Percentiles rank a stretch among this genome's conserved stretches.
These are phyloP conservation scores for Drosophila aff. DNA, from an alignment of 1,140 invertebrate genomes.

Conservation along the genomic window DNA sequence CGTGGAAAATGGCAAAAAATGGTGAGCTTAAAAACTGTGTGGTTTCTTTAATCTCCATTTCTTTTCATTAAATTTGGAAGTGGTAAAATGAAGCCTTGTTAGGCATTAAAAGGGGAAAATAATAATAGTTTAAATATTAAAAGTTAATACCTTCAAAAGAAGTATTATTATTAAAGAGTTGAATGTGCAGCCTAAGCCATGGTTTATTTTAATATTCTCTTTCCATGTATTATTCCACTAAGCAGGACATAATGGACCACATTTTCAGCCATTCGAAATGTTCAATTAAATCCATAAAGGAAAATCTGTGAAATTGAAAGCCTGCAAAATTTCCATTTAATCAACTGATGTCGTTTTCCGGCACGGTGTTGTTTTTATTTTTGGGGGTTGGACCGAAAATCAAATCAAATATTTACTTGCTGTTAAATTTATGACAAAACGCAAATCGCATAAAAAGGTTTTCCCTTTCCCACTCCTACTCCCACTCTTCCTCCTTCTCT, in stretches of 20 bases:
- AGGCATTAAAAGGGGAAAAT: not conserved
- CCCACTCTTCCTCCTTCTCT: not conserved
- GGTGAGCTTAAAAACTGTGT: not conserved
- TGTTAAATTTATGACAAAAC: constrained; percentile 76
- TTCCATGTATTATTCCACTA: not conserved
- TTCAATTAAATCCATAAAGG: constrained; percentile 30
- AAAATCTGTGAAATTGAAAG: constrained; percentile 41
- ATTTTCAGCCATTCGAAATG: constrained; percentile 3
- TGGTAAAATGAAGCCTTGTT: not conserved
- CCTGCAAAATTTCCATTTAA: constrained; percentile 63
- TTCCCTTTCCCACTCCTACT: not conserved
- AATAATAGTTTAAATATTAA: not conserved
- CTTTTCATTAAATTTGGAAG: not conserved
- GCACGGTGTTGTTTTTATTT: not conserved
- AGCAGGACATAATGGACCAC: not conserved
- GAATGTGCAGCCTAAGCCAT: not conserved
- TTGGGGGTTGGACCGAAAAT: constrained; percentile 35
- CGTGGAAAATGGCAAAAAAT: not conserved
- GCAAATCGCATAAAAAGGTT: constrained; percentile 64
- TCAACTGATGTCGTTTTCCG: constrained; percentile 45
- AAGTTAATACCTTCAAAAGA: not conserved
- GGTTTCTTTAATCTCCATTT: not conserved
- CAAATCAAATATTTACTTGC: constrained; percentile 78
- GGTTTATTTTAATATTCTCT: not conserved
- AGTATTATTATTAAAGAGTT: too few relatives aligned